Conservation (phyloP, 2,797 vertebrate species). For the Lacerta agilis region DNA sequence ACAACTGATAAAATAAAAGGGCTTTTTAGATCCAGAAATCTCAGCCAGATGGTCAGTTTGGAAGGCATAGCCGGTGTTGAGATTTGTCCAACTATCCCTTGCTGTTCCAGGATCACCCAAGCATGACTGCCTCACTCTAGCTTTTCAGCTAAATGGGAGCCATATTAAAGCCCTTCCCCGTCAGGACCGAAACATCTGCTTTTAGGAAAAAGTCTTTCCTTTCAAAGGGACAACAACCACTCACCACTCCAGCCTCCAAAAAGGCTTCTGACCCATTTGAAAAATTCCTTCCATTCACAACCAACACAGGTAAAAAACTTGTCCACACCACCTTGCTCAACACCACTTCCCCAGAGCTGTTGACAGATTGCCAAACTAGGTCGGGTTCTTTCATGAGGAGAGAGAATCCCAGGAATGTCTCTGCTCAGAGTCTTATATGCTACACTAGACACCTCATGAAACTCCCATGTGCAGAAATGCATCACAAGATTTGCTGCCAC, state of each 20-base stretch:
- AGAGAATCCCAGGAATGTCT: too few species aligned
- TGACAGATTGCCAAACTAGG: too few species aligned
- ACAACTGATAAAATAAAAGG: too few species aligned
- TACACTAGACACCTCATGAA: too few species aligned
- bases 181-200: neutral
- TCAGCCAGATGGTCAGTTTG: neutral
- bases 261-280: neutral
- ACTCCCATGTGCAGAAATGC: too few species aligned
- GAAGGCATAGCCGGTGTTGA: neutral
- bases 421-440: too few species aligned
- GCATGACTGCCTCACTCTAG: neutral
- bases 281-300: neutral
- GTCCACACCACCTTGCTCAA: neutral
- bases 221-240: neutral
- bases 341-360: neutral
- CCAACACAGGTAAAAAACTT: neutral
- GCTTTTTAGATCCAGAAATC: neutral
- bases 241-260: neutral
- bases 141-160: too few species aligned
- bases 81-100: neutral
- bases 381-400: too few species aligned
- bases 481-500: too few species aligned
- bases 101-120: too few species aligned
- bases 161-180: neutral
- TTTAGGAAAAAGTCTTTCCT: neutral